Base-by-base conservation (phyloP, 2,113 vertebrate genomes). In the Tetraodon nigroviridis region DNA sequence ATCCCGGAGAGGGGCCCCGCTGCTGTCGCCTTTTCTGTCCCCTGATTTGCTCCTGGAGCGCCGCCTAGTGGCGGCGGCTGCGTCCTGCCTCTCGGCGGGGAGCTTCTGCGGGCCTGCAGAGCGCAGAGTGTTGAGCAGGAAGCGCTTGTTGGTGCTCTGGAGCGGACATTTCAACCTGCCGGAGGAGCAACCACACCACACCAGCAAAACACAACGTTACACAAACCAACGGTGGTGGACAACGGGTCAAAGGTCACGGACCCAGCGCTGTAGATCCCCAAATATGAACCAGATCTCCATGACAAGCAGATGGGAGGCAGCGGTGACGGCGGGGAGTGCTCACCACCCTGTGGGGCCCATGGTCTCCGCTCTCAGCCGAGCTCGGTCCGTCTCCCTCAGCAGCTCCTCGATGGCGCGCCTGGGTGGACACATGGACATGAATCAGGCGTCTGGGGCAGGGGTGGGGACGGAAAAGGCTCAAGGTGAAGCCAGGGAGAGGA, bases 301-400 rank as follows among this genome's bases (percentile, higher is more conserved):
- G 20, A 47, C 19, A 21, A 18, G 3, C 47, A 54, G 37, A 70
- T 50, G 56, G 44, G 68, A 54, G 61, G 2, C 8, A 8, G 11
- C 4, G 12, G 2, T 37, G 32, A 12, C 8, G 12, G 32, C 69
- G 54, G 19, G 67, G 22, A 18, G 19, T 45, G 67, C 94, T 92
- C 89, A 98, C 97, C 97, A 99, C 59, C 97, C 97, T 88, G 95
- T 90, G 6, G 96, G 92, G 68, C 97, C 97, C 96, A 99, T 99
- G 32, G 97, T 98, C 88, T 99, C 95, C 55, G 94, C 95, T 86
- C 97, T 91, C 18, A 92, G 87, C 81, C 93, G 92, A 13, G 94
- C 97, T 79, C 97, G 89, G 72, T 92, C 94, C 22, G 97, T 94
- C 73, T 99, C 97, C 75, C 89, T 94, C 16, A 99, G 91, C 58